Conservation (phyloP, 2,113 vertebrate genomes). For the Labeo rohita region DNA sequence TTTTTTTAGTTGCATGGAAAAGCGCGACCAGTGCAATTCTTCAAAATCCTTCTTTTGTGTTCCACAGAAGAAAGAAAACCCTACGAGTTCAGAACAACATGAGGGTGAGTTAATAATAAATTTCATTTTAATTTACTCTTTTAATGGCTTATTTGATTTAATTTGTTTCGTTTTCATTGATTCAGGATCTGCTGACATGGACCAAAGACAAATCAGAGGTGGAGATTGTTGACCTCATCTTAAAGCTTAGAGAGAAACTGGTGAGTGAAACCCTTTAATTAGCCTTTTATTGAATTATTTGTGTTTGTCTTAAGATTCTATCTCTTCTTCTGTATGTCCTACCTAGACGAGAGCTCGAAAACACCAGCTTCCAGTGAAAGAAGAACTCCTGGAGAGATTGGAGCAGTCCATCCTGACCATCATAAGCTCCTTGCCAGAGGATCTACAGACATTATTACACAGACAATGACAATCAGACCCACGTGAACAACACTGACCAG, state of each 20-base stretch:
- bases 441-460: constrained; percentile 83
- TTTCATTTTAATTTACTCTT: background rate
- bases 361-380: constrained; percentile 84
- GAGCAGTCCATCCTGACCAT: constrained; percentile 72
- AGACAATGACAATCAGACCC: constrained; percentile 66
- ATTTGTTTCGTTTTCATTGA: constrained; percentile 2
- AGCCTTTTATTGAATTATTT: background rate
- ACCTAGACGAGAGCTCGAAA: constrained; percentile 77
- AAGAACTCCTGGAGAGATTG: constrained; percentile 76
- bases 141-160: background rate
- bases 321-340: background rate
- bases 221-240: constrained; percentile 90
- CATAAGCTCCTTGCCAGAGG: constrained; percentile 81
- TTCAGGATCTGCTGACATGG: constrained; percentile 88
- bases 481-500: constrained; percentile 6
- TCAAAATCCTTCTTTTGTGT: constrained; percentile 31
- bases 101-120: background rate
- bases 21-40: background rate
- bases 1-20: constrained; percentile 2
- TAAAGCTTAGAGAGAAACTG: constrained; percentile 93
- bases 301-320: background rate
- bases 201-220: constrained; percentile 94
- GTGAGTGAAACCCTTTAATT: constrained; percentile 67
- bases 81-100: background rate
- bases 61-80: constrained; percentile 18